Conservation (phyloP, 2,888 invertebrate species). For the Scaptomyza polygonia region DNA sequence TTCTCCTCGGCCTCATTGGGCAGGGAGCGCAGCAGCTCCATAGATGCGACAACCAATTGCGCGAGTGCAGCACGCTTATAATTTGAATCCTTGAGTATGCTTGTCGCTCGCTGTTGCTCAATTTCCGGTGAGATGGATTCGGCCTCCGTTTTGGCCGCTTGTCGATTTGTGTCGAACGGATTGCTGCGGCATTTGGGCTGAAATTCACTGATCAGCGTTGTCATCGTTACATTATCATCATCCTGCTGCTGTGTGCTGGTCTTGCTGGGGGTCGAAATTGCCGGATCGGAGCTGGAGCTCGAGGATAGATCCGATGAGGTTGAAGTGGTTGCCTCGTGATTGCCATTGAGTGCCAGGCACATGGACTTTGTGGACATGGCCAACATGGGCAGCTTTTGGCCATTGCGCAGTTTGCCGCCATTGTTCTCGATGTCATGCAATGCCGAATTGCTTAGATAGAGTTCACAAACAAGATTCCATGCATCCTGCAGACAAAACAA, state of each 20-base stretch:
- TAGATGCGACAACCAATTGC: slow-evolving; percentile 93
- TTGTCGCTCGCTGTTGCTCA: slow-evolving; percentile 91
- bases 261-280: slow-evolving; percentile 78
- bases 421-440: slow-evolving; percentile 83
- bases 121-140: slow-evolving; percentile 92
- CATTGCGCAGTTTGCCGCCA: slow-evolving; percentile 72
- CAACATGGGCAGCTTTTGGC: slow-evolving; percentile 47
- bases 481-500: slow-evolving; percentile 87
- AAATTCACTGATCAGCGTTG: slow-evolving; percentile 83
- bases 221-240: slow-evolving; percentile 84
- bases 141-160: slow-evolving; percentile 81
- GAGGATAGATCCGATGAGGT: slow-evolving; percentile 6
- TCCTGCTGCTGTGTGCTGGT: slow-evolving; percentile 56
- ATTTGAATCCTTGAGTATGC: slow-evolving; percentile 94
- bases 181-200: slow-evolving; percentile 84
- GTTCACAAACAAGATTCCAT: slow-evolving; percentile 87
- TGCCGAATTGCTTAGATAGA: slow-evolving; percentile 85
- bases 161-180: slow-evolving; percentile 84
- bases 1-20: slow-evolving; percentile 87
- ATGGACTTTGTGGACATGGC: slow-evolving; percentile 63
- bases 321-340: slow-evolving; percentile 48
- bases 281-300: not conserved
- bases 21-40: slow-evolving; percentile 90
- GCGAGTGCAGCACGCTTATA: slow-evolving; percentile 93
- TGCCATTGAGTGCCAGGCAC: slow-evolving; percentile 71